These are phyloP conservation scores for Drosophila suzukii DNA, from an alignment of 1,140 invertebrate species.

Conservation along the genomic window DNA sequence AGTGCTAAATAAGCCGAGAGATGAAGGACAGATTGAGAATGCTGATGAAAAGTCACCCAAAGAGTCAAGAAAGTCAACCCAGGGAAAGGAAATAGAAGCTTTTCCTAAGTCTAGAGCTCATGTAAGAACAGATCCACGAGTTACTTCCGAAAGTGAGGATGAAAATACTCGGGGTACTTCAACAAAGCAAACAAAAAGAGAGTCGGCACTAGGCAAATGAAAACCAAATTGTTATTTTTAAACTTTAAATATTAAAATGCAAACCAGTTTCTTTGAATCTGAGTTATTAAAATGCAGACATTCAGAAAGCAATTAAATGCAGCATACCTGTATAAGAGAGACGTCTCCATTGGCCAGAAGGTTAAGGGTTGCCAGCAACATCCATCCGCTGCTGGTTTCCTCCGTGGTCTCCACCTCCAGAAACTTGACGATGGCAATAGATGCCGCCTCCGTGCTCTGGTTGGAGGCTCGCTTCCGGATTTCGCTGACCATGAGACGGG, in stretches of 20 bases:
- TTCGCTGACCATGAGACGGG: constrained; percentile 97
- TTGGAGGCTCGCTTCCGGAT: constrained; percentile 96
- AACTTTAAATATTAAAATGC: not conserved
- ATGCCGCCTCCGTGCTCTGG: constrained; percentile 97
- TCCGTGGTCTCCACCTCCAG: constrained; percentile 96
- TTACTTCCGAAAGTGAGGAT: not conserved
- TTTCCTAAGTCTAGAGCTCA: not conserved
- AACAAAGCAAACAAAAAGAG: not conserved
- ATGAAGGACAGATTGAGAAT: not conserved
- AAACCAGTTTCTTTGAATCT: too few species aligned
- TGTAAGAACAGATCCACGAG: too few species aligned
- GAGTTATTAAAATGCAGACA: not conserved
- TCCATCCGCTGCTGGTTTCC: constrained; percentile 98
- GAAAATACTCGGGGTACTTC: not conserved
- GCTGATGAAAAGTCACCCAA: not conserved
- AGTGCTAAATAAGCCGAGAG: too few species aligned
- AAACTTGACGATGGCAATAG: constrained; percentile 97
- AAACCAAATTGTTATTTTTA: not conserved
- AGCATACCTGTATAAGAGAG: constrained; percentile 90
- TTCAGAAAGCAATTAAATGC: too few species aligned
- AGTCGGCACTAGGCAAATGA: not conserved
- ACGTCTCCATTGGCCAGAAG: constrained; percentile 94
- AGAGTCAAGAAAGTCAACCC: constrained; percentile 69
- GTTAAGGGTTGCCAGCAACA: constrained; percentile 96
- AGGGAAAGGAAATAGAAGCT: not conserved